phyloP scores from a whole-genome alignment of 2,797 vertebrate genomes.

The Knipowitschia caucasica region DNA sequence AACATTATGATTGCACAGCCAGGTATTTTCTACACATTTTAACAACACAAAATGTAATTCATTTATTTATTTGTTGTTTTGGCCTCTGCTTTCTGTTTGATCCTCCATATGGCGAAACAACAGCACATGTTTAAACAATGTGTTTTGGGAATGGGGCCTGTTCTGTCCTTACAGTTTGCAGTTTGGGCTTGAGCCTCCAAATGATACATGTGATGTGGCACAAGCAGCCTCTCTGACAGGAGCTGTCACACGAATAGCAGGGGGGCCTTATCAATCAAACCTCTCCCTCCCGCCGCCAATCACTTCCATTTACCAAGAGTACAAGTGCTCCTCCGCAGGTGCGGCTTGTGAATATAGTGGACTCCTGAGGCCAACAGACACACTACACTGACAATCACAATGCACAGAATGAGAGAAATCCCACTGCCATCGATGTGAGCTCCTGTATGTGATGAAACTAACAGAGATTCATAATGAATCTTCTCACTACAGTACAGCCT shows the following conservation, averaged over 20 bases:
- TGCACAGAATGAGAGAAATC: not conserved
- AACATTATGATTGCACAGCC: no score
- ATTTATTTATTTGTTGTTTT: not conserved
- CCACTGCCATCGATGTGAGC: not conserved
- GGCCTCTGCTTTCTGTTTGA: not conserved
- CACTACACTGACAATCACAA: not conserved
- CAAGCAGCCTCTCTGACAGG: conserved; percentile 73
- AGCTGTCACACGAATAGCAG: conserved; percentile 78
- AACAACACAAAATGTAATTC: not conserved
- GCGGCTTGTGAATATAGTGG: conserved; percentile 22
- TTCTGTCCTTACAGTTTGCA: conserved; percentile 28
- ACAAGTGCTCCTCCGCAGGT: conserved; percentile 54
- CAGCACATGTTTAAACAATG: conserved; percentile 11
- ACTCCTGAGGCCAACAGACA: not conserved
- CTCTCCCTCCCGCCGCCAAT: conserved; percentile 57
- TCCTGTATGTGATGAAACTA: no score
- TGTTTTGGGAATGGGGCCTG: not conserved
- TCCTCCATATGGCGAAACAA: conserved; percentile 21
- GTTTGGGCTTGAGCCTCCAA: conserved; percentile 57
- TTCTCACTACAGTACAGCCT: conserved; percentile 24
- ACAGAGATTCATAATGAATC: conserved; percentile 7
- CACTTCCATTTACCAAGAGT: conserved; percentile 63
- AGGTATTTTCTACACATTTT: not conserved
- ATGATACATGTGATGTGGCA: conserved; percentile 77
- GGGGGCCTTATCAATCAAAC: conserved; percentile 80